Evolutionary conservation across 2,797 vertebrate genomes (phyloP), one percentile per base, ranked within the genome.

Genomic region (Premnoplex brunnescens): DNA sequence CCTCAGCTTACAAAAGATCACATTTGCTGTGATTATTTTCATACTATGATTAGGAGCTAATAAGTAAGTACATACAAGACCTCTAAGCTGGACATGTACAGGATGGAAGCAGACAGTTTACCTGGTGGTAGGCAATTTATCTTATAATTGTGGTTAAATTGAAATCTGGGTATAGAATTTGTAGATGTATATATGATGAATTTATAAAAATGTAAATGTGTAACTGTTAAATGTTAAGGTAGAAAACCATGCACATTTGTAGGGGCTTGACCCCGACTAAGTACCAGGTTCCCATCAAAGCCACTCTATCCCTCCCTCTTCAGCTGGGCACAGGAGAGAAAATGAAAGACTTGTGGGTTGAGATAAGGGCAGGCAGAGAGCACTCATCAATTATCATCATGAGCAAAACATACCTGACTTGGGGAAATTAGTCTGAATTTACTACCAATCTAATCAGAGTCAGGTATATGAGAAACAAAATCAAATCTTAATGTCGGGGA

Each of bases 271-370:
- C 58, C 6, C 23, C 37, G 44, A 18, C 54, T 79, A 49, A 12
- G 41, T 0, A 2, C 28, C 20, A 27, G 7, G 4, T 56, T 71
- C n/a, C 21, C 37, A 60, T 51, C 12, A 41, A 75, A 58, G 14
- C 4, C 5, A 4, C 2, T 51, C 13, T 60, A 28, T 46, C 37
- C 14, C 20, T 83, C 26, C 2, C 16, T 54, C 20, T 59, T 58
- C 54, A 54, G 2, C 14, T 54, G 44, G 8, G 11, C 7, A 62
- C 12, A 20, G 16, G 10, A 54, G 17, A 71, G 43, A 30, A 89
- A 62, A 60, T 2, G 1, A 49, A 62, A 79, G 5, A 5, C 4
- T 44, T 4, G 1, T n/a, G 39, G 6, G 26, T 49, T 1, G 4
- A 49, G 17, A 30, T 39, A n/a, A 62, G 19, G 34, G 14, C 43